Conservation (phyloP, 2,888 invertebrate species). For the Capitulum mitella region DNA sequence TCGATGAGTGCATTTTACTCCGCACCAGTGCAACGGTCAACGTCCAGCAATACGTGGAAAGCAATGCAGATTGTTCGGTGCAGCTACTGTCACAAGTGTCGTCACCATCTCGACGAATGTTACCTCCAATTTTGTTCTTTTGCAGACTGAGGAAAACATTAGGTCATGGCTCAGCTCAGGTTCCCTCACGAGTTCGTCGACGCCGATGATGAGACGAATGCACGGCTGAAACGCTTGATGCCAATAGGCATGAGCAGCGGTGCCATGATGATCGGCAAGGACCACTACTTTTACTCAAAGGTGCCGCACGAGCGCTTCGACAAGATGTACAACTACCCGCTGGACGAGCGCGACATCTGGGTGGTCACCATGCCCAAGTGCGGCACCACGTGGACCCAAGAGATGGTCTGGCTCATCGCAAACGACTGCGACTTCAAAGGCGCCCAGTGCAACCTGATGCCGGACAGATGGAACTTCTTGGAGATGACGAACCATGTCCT, state of each 20-base stretch:
- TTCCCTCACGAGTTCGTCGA: neutral
- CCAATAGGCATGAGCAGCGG: neutral
- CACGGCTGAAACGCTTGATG: neutral
- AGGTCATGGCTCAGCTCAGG: neutral
- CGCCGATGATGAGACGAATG: neutral
- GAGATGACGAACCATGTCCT: neutral
- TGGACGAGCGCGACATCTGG: conserved; percentile 26
- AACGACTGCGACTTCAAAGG: conserved; percentile 23
- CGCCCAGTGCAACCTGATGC: conserved; percentile 20
- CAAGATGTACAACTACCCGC: neutral
- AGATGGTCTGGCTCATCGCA: conserved; percentile 27
- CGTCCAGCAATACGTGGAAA: no score
- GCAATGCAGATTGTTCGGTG: no score
- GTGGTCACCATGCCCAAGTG: conserved; percentile 28
- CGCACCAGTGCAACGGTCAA: no score
- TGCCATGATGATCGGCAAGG: neutral
- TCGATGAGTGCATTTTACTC: no score
- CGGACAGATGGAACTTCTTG: conserved; percentile 17
- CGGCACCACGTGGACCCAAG: conserved; percentile 30
- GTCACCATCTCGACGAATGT: no score
- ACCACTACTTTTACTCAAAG: conserved; percentile 17
- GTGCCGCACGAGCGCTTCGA: neutral
- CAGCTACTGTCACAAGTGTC: no score
- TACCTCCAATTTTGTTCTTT: neutral
- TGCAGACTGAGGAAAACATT: neutral